Evolutionary conservation across 2,113 vertebrate species (phyloP), one percentile per base, ranked within the genome.

Genomic region (Amia ocellicauda): DNA sequence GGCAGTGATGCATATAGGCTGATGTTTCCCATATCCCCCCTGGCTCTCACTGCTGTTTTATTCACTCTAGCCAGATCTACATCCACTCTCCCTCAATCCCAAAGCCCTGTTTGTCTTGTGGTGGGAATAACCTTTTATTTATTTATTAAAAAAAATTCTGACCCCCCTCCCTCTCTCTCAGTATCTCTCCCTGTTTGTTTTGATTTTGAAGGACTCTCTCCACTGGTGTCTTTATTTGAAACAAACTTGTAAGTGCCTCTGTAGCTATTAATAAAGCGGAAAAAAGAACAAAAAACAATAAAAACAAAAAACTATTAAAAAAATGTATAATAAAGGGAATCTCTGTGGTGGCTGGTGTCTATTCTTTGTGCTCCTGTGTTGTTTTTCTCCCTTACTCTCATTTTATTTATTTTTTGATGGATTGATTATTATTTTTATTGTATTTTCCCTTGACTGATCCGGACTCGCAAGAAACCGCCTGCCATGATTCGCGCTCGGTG

Each of bases 311-410:
- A 62, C 69, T 73, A 87, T 83, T 84, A 87, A 89, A 87, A 79
- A 81, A 78, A 78, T 89, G 82, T 83, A 85, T 68, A 87, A 88
- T 85, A 88, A 89, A 88, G 72, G 83, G 80, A 76, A 75, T 81
- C 70, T 31, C 78, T 84, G 70, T 88, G 87, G 85, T 85, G 86
- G 85, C 76, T 87, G 83, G 83, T 86, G 83, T 85, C 78, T 67
- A 1, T 47, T 86, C 72, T 66, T 78, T 81, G 75, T 84, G 76
- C 84, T 45, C 69, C 43, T 75, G 53, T 71, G 67, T 82, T 54
- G 43, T 73, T 65, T 52, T 58, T 26, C 60, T 45, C 22, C 14
- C 40, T 36, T 27, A 26, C 31, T 49, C 19, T 71, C 54, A 53
- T 4, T 53, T 56, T 29, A 5, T 14, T 59, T n/a, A 14, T 60